phyloP scores from a whole-genome alignment of 2,888 invertebrate species.

The Noctua fimbriata region DNA sequence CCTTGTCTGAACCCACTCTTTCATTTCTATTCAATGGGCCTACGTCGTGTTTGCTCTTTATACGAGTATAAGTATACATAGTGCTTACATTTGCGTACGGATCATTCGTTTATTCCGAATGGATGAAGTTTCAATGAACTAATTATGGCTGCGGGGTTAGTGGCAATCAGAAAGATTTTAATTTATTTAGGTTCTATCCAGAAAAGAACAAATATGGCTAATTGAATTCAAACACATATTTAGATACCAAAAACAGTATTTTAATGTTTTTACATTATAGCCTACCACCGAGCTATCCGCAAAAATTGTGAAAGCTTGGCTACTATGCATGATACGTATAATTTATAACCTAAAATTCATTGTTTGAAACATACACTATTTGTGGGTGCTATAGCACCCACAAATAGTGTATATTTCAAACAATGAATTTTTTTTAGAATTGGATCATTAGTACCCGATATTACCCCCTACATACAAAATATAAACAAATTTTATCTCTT shows the following conservation, averaged over 20 bases:
- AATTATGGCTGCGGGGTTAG: conserved; percentile 7
- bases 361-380: no score
- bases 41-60: conserved; percentile 51
- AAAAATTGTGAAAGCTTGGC: no score
- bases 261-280: not conserved
- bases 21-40: conserved; percentile 61
- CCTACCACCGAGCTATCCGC: no score
- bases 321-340: no score
- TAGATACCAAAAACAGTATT: not conserved
- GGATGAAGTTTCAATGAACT: conserved; percentile 37
- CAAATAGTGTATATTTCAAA: no score
- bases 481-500: no score
- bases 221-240: not conserved
- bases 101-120: conserved; percentile 32
- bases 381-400: no score
- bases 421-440: no score
- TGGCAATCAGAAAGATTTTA: not conserved
- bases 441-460: no score
- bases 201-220: not conserved
- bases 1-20: conserved; percentile 66
- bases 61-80: conserved; percentile 28
- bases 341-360: no score
- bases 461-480: no score
- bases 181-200: not conserved
- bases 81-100: conserved; percentile 38